Evolutionary conservation across 2,113 vertebrate genomes (phyloP).

Genomic region (human (Homo sapiens)): GRCh38 chr5:51530001-51530500

Average conservation of each 20-base stretch:
- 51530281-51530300: background rate
- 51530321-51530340: background rate
- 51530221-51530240: background rate
- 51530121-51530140: background rate
- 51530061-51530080: background rate
- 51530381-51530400: background rate
- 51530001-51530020: background rate
- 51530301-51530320: background rate
- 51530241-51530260: background rate
- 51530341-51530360: background rate
- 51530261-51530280: background rate
- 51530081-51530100: background rate
- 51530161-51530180: background rate
- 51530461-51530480: background rate
- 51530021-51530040: accelerated
- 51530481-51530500: background rate
- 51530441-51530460: background rate
- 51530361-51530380: background rate
- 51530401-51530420: background rate
- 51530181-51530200: background rate
- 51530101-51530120: background rate
- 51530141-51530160: background rate
- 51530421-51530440: background rate
- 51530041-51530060: background rate
- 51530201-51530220: background rate